Conservation (phyloP, 2,113 vertebrate genomes). For the Eurypyga helias region DNA sequence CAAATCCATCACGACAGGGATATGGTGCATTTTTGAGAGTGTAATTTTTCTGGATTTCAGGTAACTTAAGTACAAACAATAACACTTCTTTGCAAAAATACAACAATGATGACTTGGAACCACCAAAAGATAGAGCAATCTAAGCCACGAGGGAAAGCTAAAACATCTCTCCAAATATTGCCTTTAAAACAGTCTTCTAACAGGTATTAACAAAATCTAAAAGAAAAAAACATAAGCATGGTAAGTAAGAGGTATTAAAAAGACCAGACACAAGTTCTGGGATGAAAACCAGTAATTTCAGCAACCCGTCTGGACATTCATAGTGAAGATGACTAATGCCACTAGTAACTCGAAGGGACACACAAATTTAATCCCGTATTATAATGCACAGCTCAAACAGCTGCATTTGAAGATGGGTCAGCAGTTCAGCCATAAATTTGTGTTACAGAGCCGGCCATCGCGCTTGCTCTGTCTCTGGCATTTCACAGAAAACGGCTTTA, state of each 20-base stretch:
- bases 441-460: background rate
- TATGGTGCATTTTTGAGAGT: background rate
- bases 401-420: slow-evolving; percentile 23
- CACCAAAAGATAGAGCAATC: background rate
- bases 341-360: slow-evolving; percentile 10
- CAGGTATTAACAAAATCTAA: background rate
- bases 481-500: background rate
- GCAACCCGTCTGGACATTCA: background rate
- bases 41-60: background rate
- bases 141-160: background rate
- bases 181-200: slow-evolving; percentile 17
- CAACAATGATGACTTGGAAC: background rate
- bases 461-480: background rate
- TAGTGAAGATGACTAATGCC: background rate
- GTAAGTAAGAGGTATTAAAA: background rate
- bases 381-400: background rate
- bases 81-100: background rate
- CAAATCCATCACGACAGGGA: background rate
- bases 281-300: background rate
- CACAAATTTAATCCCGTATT: background rate
- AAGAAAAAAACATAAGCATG: background rate
- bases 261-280: background rate
- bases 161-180: background rate
- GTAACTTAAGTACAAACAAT: background rate
- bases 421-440: slow-evolving; percentile 23